These are phyloP conservation scores for Ceratosolen solmsi DNA, from an alignment of 1,140 invertebrate species.

Conservation along the genomic window DNA sequence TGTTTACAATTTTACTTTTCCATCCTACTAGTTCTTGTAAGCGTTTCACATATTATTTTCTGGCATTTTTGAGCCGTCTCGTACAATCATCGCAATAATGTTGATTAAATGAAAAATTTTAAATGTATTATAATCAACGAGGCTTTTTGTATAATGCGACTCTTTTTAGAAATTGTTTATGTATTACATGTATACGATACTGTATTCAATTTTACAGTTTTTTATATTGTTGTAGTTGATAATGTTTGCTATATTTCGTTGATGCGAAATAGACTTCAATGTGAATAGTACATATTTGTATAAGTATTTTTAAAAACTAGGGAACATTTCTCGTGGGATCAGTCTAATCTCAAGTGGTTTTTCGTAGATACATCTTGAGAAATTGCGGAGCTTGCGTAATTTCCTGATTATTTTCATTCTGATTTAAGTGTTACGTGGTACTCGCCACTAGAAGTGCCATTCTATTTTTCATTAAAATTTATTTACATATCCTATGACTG, in stretches of 20 bases:
- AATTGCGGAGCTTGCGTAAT: neutral
- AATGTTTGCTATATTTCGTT: slow-evolving; percentile 48
- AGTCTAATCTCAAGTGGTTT: slow-evolving; percentile 14
- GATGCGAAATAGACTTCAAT: slow-evolving; percentile 44
- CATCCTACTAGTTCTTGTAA: neutral
- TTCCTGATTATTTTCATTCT: neutral
- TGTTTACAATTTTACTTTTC: neutral
- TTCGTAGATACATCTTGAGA: neutral
- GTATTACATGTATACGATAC: slow-evolving; percentile 28
- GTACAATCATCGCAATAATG: slow-evolving; percentile 31
- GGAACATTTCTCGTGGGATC: slow-evolving; percentile 21
- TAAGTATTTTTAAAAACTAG: slow-evolving; percentile 18
- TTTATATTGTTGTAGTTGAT: slow-evolving; percentile 44
- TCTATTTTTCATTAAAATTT: slow-evolving; percentile 22
- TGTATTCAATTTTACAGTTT: slow-evolving; percentile 44
- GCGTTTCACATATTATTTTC: neutral
- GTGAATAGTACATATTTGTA: slow-evolving; percentile 36
- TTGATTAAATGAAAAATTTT: slow-evolving; percentile 23
- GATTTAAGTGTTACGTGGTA: neutral
- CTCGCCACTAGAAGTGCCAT: neutral
- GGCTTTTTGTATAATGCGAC: slow-evolving; percentile 35
- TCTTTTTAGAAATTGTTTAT: slow-evolving; percentile 34
- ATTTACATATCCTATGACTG: slow-evolving; percentile 34
- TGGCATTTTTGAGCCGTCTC: slow-evolving; percentile 12
- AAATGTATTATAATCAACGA: slow-evolving; percentile 35